Base-by-base conservation (phyloP, 2,113 vertebrate genomes). In the Recurvirostra avosetta region DNA sequence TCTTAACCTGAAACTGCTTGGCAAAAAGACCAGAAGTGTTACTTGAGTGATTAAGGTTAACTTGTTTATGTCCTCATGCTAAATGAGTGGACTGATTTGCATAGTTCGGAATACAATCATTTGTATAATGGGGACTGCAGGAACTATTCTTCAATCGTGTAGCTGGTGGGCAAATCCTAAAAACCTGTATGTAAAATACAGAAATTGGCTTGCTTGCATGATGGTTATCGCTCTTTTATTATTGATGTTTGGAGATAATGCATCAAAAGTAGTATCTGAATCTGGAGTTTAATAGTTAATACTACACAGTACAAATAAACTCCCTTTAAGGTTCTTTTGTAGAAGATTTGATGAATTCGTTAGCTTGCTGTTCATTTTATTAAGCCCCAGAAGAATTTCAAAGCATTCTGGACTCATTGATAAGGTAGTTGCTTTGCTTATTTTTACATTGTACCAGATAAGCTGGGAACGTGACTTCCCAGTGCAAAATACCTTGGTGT, bases 381-480 rank as follows among this genome's bases (percentile, higher is more conserved):
- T 97, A 97, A 96, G 94, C 79, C 86, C 61, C 89, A 90, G 95
- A 97, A 96, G 97, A 96, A 97, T 92, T 82, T 91, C 50, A 96
- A 67, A 92, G 85, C 93, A 45, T 96, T 96, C 82, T 97, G 97
- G 97, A 97, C 88, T 97, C 86, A 88, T 94, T 95, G 79, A 87
- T 88, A 95, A 96, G 94, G 96, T 94, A 97, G 96, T 88, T 96
- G 61, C 79, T 95, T 93, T 96, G 96, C 53, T 90, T 97, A 95
- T 88, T 78, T 87, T 82, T 88, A 78, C 63, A 50, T 30, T 86
- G 47, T 94, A 84, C 68, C 75, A 90, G 76, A 53, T 83, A 74
- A 96, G 59, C 92, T 96, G 96, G 98, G 96, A 98, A 96, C 83
- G 1, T 95, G 94, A 79, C 80, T 97, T 98, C 97, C 98, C 96